Conservation (phyloP, 2,888 invertebrate genomes). For the Apotomis betuletana region DNA sequence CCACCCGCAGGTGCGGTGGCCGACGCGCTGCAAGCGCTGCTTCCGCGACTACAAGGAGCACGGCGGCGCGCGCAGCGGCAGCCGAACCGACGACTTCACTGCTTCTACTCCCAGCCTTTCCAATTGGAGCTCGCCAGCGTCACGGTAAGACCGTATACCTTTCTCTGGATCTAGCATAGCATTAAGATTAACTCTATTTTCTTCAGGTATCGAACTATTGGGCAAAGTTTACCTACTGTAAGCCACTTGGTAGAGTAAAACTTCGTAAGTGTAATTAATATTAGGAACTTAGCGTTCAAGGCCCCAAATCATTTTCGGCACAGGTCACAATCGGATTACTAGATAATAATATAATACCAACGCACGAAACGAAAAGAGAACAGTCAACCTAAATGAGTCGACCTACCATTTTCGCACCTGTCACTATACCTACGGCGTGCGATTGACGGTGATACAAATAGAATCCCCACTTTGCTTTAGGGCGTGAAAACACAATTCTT, state of each 20-base stretch:
- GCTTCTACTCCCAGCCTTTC: conserved; percentile 92
- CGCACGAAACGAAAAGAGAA: conserved; percentile 13
- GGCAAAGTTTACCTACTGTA: no score
- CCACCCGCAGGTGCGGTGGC: conserved; percentile 97
- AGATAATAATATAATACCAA: no score
- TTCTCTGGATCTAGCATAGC: no score
- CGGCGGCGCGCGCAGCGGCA: conserved; percentile 86
- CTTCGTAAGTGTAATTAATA: no score
- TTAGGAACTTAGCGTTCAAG: no score
- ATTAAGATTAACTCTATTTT: no score
- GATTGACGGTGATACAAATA: conserved; percentile 34
- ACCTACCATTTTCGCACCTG: conserved; percentile 26
- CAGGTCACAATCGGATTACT: not conserved
- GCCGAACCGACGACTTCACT: conserved; percentile 87
- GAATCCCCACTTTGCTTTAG: conserved; percentile 22
- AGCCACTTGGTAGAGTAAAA: no score
- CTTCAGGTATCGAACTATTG: not conserved
- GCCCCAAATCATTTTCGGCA: no score
- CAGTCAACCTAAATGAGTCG: conserved; percentile 6
- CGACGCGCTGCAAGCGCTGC: conserved; percentile 95
- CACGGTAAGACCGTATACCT: conserved; percentile 70
- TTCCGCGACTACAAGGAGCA: conserved; percentile 97
- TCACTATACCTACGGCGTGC: conserved; percentile 18
- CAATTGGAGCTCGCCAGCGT: conserved; percentile 83
- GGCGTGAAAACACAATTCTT: conserved; percentile 21